A percentile compares a stretch with the other conserved stretches of the same genome.
These are phyloP conservation scores for Hyposoter dolosus DNA, from an alignment of 2,888 invertebrate genomes.

Conservation along the genomic window DNA sequence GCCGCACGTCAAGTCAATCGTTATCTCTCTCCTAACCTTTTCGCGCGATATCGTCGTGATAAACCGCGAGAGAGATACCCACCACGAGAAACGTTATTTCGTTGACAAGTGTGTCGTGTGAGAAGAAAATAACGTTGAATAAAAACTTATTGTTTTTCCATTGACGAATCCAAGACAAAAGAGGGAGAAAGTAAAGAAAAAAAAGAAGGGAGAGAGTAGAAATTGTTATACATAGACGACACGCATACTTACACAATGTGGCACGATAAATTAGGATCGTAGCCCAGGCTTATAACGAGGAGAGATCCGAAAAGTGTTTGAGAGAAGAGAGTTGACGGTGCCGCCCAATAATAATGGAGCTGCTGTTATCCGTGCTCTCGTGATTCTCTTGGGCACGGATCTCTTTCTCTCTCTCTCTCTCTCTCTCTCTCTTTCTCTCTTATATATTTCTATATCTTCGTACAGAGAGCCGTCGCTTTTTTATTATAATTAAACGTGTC, in stretches of 20 bases:
- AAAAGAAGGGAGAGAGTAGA: neutral
- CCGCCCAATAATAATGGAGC: constrained; percentile 73
- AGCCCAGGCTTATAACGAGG: constrained; percentile 65
- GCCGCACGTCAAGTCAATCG: constrained; percentile 81
- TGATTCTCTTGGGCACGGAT: constrained; percentile 64
- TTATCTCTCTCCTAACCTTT: constrained; percentile 83
- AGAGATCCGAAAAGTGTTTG: constrained; percentile 55
- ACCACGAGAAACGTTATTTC: constrained; percentile 50
- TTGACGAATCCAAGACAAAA: neutral
- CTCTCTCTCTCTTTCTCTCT: constrained; percentile 17
- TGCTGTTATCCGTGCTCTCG: constrained; percentile 64
- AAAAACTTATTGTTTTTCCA: constrained; percentile 5
- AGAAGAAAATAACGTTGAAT: constrained; percentile 17
- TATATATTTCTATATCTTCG: constrained; percentile 6
- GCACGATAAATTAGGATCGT: constrained; percentile 59
- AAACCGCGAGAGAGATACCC: constrained; percentile 49
- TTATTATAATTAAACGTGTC: constrained; percentile 19
- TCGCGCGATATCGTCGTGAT: constrained; percentile 72
- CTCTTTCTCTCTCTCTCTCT: constrained; percentile 40
- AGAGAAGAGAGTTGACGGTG: constrained; percentile 67
- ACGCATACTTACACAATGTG: constrained; percentile 55
- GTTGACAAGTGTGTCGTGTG: constrained; percentile 59
- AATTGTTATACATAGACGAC: neutral
- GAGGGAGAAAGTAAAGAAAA: neutral
- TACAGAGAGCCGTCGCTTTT: constrained; percentile 15